Base-by-base conservation (phyloP, 2,888 invertebrate genomes). In the Limnephilus auricula region DNA sequence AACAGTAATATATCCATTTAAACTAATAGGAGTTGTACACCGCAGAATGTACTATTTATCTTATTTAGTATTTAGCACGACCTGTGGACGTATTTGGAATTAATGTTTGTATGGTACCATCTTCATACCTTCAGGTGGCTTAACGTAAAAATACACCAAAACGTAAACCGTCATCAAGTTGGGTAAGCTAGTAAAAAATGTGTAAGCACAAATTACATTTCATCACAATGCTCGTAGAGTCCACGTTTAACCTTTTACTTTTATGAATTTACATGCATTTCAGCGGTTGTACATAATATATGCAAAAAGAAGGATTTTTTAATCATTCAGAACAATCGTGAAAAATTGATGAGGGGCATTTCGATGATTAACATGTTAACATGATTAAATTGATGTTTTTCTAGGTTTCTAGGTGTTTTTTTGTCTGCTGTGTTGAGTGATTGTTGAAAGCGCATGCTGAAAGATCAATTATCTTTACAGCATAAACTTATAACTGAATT, bases 41-140 rank as follows among this genome's bases (percentile, higher is more conserved):
- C 65, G 65, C 25, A 25, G 25, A 82, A 82, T 5, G 82, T 5
- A 5, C 34, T 82, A 37, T 37, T 37, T 37, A 37, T 82, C 18
- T 15, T 25, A 82, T 82, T 34, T 31, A 82, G 82, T 34, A 82
- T 82, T 82, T 32, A 82, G 82, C 82, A 15, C 82, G 37, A 82
- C 82, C 82, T 82, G 82, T 82, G 18, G 82, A 32, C 82, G 4
- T 25, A 37, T 82, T 82, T 37, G 32, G 10, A 82, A 82, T 34
- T 82, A 82, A 82, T 0, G 15, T n/a, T 65, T 65, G 2, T 9
- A 6, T 34, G 18, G 82, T 82, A 34, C 82, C 82, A 25, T 32
- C 82, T 34, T 37, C 34, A 32, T 31, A 37, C 82, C 82, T n/a
- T 10, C 82, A 82, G 82, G 34, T 82, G 82, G 82, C 82, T 82